Base-by-base conservation (phyloP, 2,113 vertebrate genomes). In the Rhinolophus sinicus region DNA sequence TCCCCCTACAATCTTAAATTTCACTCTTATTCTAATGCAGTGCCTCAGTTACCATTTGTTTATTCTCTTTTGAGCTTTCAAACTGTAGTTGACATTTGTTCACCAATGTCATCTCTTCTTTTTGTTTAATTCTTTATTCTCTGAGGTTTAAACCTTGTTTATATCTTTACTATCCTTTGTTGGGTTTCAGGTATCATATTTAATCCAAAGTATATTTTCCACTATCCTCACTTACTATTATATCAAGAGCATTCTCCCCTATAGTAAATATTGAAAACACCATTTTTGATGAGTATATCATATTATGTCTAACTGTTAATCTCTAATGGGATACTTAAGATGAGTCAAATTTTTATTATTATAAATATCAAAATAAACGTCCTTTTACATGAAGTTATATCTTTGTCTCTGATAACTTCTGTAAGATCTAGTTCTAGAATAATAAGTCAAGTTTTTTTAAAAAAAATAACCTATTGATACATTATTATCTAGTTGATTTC, bases 41-140 rank as follows among this genome's bases (percentile, higher is more conserved):
- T 93, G 85, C 77, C 94, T 73, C 24, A 82, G 73, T 78, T 82
- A 47, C 33, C 73, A 86, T 78, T 97, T 80, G 35, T 86, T 87
- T 94, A 52, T 94, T 88, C 64, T 92, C 77, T 77, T 93, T 77
- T 52, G 78, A 90, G 33, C 50, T 88, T 94, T 95, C 95, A 85
- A 69, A 96, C 77, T 65, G 6, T 26, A 75, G 67, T 70, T 95
- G 90, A 65, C 78, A 90, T 93, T 73, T 91, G 67, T 94, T 85
- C 67, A 88, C 77, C 30, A 3, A 83, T 50, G 8, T 54, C 52
- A 78, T 91, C 77, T 94, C 58, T 28, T 73, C 19, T 90, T 88
- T 94, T 67, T 52, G 13, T 52, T 52, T 4, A 52, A 64, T 47
- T 88, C 47, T 84, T 80, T 40, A 56, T 88, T 54, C 64, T 97